These are phyloP conservation scores for Leucosticte australis DNA, from an alignment of 2,113 vertebrate genomes.

Conservation along the genomic window DNA sequence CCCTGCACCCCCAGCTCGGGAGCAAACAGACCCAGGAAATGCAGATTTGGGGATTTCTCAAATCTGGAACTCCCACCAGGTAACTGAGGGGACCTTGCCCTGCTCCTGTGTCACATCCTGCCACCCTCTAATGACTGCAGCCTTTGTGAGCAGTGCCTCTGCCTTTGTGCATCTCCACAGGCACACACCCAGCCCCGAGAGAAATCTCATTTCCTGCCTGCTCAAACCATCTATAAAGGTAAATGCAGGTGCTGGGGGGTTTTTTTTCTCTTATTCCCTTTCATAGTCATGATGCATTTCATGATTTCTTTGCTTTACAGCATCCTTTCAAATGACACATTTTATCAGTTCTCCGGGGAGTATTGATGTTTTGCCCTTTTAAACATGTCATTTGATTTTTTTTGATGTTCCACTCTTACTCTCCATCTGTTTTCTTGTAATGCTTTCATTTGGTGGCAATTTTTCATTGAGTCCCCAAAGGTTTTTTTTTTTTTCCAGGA, in stretches of 20 bases:
- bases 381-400: constrained; percentile 79
- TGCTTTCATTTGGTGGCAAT: constrained; percentile 68
- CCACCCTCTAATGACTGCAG: neutral
- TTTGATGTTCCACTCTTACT: constrained; percentile 71
- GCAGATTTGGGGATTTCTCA: neutral
- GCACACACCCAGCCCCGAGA: neutral
- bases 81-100: neutral
- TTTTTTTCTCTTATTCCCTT: neutral
- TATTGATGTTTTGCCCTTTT: constrained; percentile 79
- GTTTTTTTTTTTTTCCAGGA: constrained; percentile 39
- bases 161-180: neutral
- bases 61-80: neutral
- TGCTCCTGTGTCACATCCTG: neutral
- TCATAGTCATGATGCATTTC: constrained; percentile 63
- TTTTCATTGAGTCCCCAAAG: constrained; percentile 65
- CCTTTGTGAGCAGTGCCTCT: neutral
- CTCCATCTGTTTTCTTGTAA: constrained; percentile 68
- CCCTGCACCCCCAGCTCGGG: neutral
- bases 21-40: neutral
- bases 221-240: constrained; percentile 7
- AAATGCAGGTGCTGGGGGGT: neutral
- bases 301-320: constrained; percentile 70
- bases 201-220: constrained; percentile 57
- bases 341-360: constrained; percentile 72
- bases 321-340: constrained; percentile 71